Base-by-base conservation (phyloP, 2,797 vertebrate genomes). In the Aselliscus stoliczkanus region DNA sequence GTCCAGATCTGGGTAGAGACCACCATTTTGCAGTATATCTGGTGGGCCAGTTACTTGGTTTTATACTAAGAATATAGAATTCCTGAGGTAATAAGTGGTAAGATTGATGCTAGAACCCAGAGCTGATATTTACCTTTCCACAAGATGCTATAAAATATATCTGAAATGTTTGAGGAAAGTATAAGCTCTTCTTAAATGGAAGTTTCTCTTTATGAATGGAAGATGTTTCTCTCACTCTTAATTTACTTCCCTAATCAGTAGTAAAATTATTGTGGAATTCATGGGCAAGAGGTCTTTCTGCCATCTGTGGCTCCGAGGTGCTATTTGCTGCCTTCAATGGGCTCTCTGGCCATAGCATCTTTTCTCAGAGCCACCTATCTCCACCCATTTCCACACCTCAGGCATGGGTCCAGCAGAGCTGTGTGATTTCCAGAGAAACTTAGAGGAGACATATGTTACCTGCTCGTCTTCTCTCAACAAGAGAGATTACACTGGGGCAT, bases 381-480 rank as follows among this genome's bases (percentile, higher is more conserved):
- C 4, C 7, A 12, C 25, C 9, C 12, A 2, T 54, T 7, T 9
- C 4, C 7, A 12, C 1, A 5, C 29, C 39, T 88, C 27, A 13
- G 37, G 42, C 7, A 20, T 9, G 39, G 34, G 39, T 52, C 56
- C 47, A 25, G 64, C 29, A 37, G 0, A 12, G 15, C 65, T 2
- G 1, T 64, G 58, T 54, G 25, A 11, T 44, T 83, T 62, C 76
- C 52, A 65, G 82, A 39, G 56, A 37, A 52, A 29, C 20, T 17
- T 9, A 8, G 31, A 20, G 25, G 27, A 62, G 62, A 23, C 2
- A 23, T 1, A 31, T 42, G 39, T 4, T 62, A 0, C 42, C 27
- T 15, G 7, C 18, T 0, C 0, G 3, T 67, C 47, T 72, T 42
- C 34, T 80, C 37, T 34, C 44, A 27, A 23, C 37, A 64, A 21